Evolutionary conservation across 92 coral and sea anemone genomes (phyloP).

Genomic region (Umimayanthus kanabou): DNA sequence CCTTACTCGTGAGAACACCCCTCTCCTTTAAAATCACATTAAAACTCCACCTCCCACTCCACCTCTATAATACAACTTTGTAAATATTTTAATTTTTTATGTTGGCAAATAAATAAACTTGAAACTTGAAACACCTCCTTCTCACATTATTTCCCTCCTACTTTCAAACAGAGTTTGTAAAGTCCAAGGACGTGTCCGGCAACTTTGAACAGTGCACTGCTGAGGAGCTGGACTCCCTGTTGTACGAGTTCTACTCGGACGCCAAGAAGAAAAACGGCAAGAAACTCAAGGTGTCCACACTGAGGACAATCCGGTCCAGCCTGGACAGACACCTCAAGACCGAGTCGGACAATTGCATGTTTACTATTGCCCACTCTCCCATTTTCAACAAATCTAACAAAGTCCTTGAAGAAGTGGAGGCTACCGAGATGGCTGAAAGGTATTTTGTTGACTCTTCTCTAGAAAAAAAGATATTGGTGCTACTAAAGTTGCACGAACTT

Average conservation of each 20-base stretch:
- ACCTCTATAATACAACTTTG: background rate
- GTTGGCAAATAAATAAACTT: too few species aligned
- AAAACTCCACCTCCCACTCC: background rate
- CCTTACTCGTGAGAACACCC: too few species aligned
- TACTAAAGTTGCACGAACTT: background rate
- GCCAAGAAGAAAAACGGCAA: slow-evolving; percentile 74
- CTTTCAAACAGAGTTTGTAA: slow-evolving; percentile 63
- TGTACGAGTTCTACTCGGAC: slow-evolving; percentile 74
- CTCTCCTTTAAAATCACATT: too few species aligned
- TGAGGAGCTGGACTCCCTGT: slow-evolving; percentile 66
- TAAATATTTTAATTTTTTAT: too few species aligned
- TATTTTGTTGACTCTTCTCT: background rate
- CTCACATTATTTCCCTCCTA: background rate
- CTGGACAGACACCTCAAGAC: slow-evolving; percentile 75
- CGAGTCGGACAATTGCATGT: slow-evolving; percentile 64
- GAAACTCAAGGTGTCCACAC: slow-evolving; percentile 73
- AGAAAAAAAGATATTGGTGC: background rate
- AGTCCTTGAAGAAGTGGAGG: slow-evolving; percentile 52
- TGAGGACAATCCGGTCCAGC: slow-evolving; percentile 80
- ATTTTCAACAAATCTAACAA: slow-evolving; percentile 48
- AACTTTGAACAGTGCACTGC: slow-evolving; percentile 76
- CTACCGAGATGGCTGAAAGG: slow-evolving; percentile 65
- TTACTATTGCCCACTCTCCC: slow-evolving; percentile 65
- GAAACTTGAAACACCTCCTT: background rate
- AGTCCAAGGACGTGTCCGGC: slow-evolving; percentile 54